Evolutionary conservation across 2,888 invertebrate genomes (phyloP), one percentile per base, ranked within the genome.

Genomic region (Ganaspis brasiliensis): DNA sequence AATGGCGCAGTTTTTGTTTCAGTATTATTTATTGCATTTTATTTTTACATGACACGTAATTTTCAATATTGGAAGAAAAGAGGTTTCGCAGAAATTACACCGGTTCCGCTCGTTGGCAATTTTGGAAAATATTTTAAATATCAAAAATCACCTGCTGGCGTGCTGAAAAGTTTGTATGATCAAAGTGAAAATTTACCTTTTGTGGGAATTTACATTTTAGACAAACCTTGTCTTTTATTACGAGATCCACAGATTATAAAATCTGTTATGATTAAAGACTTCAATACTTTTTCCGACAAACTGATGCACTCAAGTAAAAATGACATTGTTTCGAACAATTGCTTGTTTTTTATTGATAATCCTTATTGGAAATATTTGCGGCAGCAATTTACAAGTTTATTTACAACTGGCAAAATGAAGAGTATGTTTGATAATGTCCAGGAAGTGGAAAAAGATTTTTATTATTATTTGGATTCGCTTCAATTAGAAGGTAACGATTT

Each of bases 161-260:
- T 90, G 56, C 73, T 92, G 0, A 89, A 88, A 4, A 87, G 90
- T 0, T 73, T 31, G 2, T 31, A 31, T 31, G 31, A 31, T 31
- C 3, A 31, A 31, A 31, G 31, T 31, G 31, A 31, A 31, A 6
- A 31, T 31, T 31, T 31, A 6, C 31, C 31, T 2, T 31, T 4
- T 31, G 31, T 31, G 31, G 92, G 0, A 92, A 93, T 31, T 31
- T 31, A 31, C 6, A 31, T 31, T 31, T 31, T 31, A 6, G 31
- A 31, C 6, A 31, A 31, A 31, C 31, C 31, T 4, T 31, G 31
- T 31, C 31, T 31, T 31, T 6, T 31, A 4, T 31, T 31, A 31
- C 90, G 92, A 0, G 92, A 93, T 59, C 91, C 91, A 0, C 92
- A 92, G n/a, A 75, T 93, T 1, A 81, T 93, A 0, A 93, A 93